Percentiles rank a stretch among this genome's conserved stretches.
These are phyloP conservation scores for Abramis brama DNA, from an alignment of 2,113 vertebrate genomes.

Conservation along the genomic window DNA sequence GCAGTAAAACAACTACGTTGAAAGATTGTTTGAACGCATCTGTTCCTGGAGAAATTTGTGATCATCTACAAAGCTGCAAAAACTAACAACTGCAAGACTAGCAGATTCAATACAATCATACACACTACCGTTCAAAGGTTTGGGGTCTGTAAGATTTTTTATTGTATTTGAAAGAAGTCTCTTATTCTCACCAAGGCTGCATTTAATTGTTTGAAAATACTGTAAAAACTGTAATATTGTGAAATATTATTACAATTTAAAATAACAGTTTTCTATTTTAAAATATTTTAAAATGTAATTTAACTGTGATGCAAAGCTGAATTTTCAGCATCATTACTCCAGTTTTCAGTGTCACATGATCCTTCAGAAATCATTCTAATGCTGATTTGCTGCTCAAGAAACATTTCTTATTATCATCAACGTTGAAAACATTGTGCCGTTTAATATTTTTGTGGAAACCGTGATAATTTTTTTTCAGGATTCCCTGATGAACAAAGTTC, in stretches of 20 bases:
- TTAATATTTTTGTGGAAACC: too few relatives aligned
- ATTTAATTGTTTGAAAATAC: background rate
- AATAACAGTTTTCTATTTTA: too few relatives aligned
- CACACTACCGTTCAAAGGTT: too few relatives aligned
- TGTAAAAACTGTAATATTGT: background rate
- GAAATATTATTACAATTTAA: too few relatives aligned
- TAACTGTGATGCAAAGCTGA: background rate
- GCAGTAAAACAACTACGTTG: background rate
- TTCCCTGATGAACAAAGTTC: background rate
- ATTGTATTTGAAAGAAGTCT: too few relatives aligned
- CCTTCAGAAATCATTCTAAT: background rate
- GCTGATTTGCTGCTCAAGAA: too few relatives aligned
- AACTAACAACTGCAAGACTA: background rate
- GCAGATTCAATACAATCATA: background rate
- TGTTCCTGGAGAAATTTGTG: background rate
- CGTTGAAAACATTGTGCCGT: too few relatives aligned
- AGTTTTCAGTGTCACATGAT: background rate
- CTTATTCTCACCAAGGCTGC: too few relatives aligned
- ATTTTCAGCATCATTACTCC: background rate
- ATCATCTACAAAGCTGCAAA: background rate
- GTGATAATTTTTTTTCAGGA: too few relatives aligned
- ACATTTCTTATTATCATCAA: too few relatives aligned
- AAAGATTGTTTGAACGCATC: background rate
- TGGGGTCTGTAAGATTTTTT: too few relatives aligned
- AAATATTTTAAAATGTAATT: too few relatives aligned